Conservation (phyloP, 2,888 invertebrate species). For the Epistrophella euchroma region DNA sequence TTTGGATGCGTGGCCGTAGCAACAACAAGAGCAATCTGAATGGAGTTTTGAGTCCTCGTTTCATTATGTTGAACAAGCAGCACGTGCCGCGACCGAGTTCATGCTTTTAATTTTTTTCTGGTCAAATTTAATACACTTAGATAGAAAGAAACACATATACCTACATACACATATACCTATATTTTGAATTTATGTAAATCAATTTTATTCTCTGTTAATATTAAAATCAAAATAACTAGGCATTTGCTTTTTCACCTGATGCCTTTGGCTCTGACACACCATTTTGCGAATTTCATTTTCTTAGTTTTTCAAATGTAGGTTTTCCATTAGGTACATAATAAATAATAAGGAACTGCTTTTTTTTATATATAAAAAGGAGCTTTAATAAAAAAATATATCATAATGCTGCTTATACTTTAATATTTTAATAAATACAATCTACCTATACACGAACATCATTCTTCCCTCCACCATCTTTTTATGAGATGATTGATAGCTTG, state of each 20-base stretch:
- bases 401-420: neutral
- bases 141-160: neutral
- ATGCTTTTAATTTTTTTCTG: slow-evolving; percentile 55
- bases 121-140: slow-evolving; percentile 43
- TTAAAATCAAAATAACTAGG: neutral
- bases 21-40: slow-evolving; percentile 75
- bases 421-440: slow-evolving; percentile 34
- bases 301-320: neutral
- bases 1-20: slow-evolving; percentile 73
- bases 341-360: neutral
- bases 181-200: neutral
- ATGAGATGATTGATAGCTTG: slow-evolving; percentile 56
- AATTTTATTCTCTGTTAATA: neutral
- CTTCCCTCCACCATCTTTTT: slow-evolving; percentile 16
- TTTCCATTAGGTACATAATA: neutral
- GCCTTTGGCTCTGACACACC: too few species aligned
- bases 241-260: neutral
- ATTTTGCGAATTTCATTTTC: neutral
- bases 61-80: slow-evolving; percentile 72
- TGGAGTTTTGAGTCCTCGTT: slow-evolving; percentile 57
- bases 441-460: slow-evolving; percentile 8
- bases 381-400: neutral
- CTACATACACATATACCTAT: too few species aligned
- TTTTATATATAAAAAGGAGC: neutral
- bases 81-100: slow-evolving; percentile 63